Evolutionary conservation across 1,140 invertebrate species (phyloP).

Genomic region (Eriosoma lanigerum): DNA sequence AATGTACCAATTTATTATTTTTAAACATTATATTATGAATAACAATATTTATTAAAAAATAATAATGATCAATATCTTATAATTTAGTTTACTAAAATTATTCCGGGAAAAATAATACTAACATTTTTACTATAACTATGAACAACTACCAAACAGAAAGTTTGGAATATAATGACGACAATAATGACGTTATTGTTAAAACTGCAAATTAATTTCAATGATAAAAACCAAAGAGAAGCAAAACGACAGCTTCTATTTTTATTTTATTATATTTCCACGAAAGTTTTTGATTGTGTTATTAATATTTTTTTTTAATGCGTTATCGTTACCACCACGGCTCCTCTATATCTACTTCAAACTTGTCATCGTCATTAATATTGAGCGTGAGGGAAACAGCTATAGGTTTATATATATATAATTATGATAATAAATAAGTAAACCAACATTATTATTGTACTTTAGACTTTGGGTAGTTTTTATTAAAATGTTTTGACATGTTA

Average conservation of each 20-base stretch:
- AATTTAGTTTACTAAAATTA: too few species aligned
- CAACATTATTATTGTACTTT: background rate
- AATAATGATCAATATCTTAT: too few species aligned
- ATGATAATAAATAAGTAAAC: too few species aligned
- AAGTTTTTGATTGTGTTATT: constrained; percentile 7
- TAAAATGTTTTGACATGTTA: background rate
- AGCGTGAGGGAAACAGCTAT: background rate
- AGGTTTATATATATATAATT: constrained; percentile 1
- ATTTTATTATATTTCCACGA: background rate
- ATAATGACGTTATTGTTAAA: constrained; percentile 2
- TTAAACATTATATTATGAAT: too few species aligned
- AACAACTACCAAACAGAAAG: background rate
- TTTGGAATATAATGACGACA: background rate
- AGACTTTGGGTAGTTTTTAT: background rate
- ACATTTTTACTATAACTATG: background rate
- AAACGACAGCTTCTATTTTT: background rate
- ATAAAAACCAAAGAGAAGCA: background rate
- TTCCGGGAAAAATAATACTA: background rate
- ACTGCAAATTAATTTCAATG: constrained; percentile 1
- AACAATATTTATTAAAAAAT: too few species aligned
- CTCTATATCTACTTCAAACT: too few species aligned
- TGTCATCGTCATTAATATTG: background rate
- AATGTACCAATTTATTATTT: too few species aligned
- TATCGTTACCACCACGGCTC: background rate
- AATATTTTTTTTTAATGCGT: background rate